Evolutionary conservation across 2,113 vertebrate species (phyloP).

Genomic region (Dasyprocta punctata): DNA sequence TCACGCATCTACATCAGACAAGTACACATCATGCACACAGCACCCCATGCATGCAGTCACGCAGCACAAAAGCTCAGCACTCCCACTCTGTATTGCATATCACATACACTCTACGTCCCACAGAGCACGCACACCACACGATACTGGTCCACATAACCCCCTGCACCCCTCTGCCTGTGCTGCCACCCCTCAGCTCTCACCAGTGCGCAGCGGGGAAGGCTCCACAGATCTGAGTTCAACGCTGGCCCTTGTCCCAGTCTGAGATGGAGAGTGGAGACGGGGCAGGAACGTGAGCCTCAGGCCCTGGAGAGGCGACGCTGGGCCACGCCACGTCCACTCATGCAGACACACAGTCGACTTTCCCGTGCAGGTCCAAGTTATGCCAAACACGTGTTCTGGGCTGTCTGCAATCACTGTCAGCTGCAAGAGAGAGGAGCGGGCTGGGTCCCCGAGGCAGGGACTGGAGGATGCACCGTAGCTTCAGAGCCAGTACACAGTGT

Average conservation of each 20-base stretch:
- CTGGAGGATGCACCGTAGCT: too few species aligned
- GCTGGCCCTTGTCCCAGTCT: too few species aligned
- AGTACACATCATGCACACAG: background rate
- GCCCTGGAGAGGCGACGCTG: background rate
- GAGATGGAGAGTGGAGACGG: too few species aligned
- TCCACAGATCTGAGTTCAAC: too few species aligned
- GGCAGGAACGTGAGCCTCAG: background rate
- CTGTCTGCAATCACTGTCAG: background rate
- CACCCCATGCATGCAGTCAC: background rate
- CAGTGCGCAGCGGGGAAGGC: slow-evolving; percentile 56
- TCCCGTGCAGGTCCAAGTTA: too few species aligned
- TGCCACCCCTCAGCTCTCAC: slow-evolving; percentile 83
- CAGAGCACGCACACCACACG: background rate
- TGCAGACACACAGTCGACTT: background rate
- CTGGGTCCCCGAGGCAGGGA: too few species aligned
- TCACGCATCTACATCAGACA: background rate
- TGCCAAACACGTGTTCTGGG: too few species aligned
- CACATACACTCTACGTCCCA: background rate
- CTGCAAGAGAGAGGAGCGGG: too few species aligned
- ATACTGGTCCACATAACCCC: background rate
- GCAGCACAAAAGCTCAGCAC: too few species aligned
- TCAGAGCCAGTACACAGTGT: background rate
- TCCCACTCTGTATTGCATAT: too few species aligned
- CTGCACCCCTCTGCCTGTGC: background rate
- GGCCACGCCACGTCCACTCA: background rate